A percentile compares a stretch with the other conserved stretches of the same genome.
These are phyloP conservation scores for Theodoxus fluviatilis DNA, from an alignment of 2,888 invertebrate genomes.

Conservation along the genomic window DNA sequence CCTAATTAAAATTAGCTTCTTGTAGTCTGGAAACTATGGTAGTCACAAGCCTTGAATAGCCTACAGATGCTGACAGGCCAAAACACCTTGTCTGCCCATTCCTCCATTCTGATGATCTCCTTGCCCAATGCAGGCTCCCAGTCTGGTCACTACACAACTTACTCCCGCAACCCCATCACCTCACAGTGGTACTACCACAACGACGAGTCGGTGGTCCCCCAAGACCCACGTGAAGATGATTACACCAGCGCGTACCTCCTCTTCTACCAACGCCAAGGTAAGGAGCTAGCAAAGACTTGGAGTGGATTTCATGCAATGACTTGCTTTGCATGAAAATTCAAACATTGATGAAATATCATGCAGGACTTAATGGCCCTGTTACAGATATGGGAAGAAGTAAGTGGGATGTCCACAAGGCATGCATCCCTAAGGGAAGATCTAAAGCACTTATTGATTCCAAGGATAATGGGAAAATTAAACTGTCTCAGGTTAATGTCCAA, in stretches of 20 bases:
- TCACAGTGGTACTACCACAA: constrained; percentile 73
- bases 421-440: no score
- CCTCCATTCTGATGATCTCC: neutral
- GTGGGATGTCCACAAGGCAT: no score
- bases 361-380: no score
- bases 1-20: no score
- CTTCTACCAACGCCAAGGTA: constrained; percentile 72
- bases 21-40: no score
- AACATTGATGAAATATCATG: neutral
- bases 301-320: no score
- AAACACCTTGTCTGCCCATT: neutral
- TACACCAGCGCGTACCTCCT: constrained; percentile 73
- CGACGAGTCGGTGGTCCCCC: constrained; percentile 70
- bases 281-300: no score
- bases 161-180: constrained; percentile 70
- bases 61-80: neutral
- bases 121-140: constrained; percentile 68
- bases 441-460: no score
- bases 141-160: constrained; percentile 73
- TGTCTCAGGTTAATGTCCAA: no score
- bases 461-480: no score
- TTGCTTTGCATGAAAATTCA: neutral
- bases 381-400: no score
- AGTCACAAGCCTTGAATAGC: no score
- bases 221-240: constrained; percentile 71